Base-by-base conservation (phyloP, 2,113 vertebrate genomes). In the Zosterops lateralis region DNA sequence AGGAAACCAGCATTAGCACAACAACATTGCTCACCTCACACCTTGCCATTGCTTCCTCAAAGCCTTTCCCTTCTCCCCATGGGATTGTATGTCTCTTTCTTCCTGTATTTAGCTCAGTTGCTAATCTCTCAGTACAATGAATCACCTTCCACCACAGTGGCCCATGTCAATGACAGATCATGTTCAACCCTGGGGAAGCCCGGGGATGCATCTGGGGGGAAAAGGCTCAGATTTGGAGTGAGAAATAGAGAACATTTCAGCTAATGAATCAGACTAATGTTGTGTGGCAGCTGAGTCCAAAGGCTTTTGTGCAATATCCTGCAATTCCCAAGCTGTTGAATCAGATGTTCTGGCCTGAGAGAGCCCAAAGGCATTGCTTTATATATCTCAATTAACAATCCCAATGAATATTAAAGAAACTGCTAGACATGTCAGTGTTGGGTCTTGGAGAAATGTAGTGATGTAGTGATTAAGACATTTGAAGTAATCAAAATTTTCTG, bases 381-480 rank as follows among this genome's bases (percentile, higher is more conserved):
- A 96, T 96, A 91, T 91, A 95, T 57, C 87, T 94, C 95, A 97
- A 73, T 97, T 96, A 97, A 93, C 31, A 91, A 64, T 71, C 89
- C 60, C 73, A 84, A 54, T 92, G 80, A 67, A 68, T 60, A 90
- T 17, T 34, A 91, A 76, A 77, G 58, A 82, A 97, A 85, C 81
- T 82, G 58, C 31, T 88, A 47, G 9, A 95, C n/a, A 12, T 70
- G 44, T 76, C 85, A 89, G 22, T 48, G 72, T 79, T 96, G 70
- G 56, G 47, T 91, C 95, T 93, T 83, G 42, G 38, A 92, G 48
- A 93, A 87, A 83, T 24, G 14, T 8, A 71, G 50, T 60, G 75
- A 90, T 75, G 31, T 79, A 77, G 38, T 25, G 50, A 88, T 64
- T 73, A 91, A 65, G 21, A 31, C 40, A 91, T 50, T n/a, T 38